Percentiles rank a stretch among this genome's conserved stretches.
These are phyloP conservation scores for Boloria euphrosyne DNA, from an alignment of 2,888 invertebrate species.

Conservation along the genomic window DNA sequence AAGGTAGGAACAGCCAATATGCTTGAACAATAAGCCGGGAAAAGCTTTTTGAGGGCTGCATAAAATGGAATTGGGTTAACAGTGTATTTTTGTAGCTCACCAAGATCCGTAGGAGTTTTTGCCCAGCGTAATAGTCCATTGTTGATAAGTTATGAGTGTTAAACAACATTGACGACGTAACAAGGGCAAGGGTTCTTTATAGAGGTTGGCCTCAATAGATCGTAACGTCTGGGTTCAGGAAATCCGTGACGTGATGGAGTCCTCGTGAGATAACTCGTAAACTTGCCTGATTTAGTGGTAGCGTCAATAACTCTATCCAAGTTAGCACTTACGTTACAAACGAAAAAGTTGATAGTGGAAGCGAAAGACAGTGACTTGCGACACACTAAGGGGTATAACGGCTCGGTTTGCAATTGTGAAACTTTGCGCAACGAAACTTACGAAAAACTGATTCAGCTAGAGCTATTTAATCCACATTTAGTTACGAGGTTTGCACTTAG, in stretches of 20 bases:
- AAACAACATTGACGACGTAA: conserved; percentile 51
- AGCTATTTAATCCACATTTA: conserved; percentile 30
- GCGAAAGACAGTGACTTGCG: conserved; percentile 40
- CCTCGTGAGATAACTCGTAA: conserved; percentile 50
- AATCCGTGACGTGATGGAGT: conserved; percentile 54
- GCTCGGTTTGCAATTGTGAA: conserved; percentile 44
- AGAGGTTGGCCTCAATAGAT: conserved; percentile 42
- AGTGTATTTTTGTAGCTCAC: conserved; percentile 54
- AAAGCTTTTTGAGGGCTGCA: conserved; percentile 43
- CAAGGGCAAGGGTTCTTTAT: conserved; percentile 41
- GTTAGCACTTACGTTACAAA: conserved; percentile 39
- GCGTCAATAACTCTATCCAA: conserved; percentile 41
- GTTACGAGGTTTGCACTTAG: conserved; percentile 23
- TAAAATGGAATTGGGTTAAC: conserved; percentile 61
- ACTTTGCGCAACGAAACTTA: conserved; percentile 35
- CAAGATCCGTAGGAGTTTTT: conserved; percentile 48
- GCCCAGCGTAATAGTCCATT: conserved; percentile 60
- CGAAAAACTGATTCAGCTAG: conserved; percentile 29
- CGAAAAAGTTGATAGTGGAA: conserved; percentile 38
- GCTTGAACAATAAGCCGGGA: conserved; percentile 39
- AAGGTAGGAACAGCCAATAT: conserved; percentile 40
- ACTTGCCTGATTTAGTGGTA: conserved; percentile 52
- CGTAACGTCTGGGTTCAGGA: conserved; percentile 46
- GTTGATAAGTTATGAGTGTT: conserved; percentile 63
- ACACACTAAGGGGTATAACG: conserved; percentile 33